A percentile compares a stretch with the other conserved stretches of the same genome.
phyloP scores from a whole-genome alignment of 1,140 invertebrate species.

The Teleopsis dalmanni region DNA sequence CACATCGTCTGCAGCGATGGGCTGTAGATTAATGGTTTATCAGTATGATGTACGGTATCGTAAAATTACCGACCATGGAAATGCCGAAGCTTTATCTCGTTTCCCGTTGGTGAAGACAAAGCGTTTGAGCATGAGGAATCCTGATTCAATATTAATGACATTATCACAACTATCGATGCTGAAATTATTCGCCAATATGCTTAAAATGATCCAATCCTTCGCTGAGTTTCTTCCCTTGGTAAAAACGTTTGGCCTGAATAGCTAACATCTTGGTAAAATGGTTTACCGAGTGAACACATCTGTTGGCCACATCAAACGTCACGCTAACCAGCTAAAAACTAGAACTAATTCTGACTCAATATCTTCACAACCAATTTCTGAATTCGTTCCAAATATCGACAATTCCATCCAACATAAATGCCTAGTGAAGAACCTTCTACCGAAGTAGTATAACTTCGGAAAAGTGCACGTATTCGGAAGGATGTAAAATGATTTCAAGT shows the following conservation, averaged over 20 bases:
- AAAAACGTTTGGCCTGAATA: neutral
- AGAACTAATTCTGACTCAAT: no score
- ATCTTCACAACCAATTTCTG: no score
- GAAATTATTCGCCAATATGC: neutral
- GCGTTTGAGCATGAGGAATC: neutral
- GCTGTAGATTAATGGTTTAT: slow-evolving; percentile 22
- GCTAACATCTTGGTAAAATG: no score
- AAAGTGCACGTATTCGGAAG: no score
- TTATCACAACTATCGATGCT: neutral
- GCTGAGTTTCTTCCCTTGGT: neutral
- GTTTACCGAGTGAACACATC: no score
- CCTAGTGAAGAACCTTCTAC: no score
- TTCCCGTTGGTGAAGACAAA: neutral
- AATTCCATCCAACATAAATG: no score
- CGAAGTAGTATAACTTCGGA: no score
- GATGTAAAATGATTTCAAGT: no score
- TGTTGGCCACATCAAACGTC: no score
- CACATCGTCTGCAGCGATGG: slow-evolving; percentile 29
- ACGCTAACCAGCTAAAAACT: no score
- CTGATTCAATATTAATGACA: neutral
- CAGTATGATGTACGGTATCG: slow-evolving; percentile 20
- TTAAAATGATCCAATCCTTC: neutral
- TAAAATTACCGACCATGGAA: slow-evolving; percentile 13
- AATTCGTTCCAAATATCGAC: no score
- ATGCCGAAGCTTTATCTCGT: slow-evolving; percentile 26